Evolutionary conservation across 2,113 vertebrate species (phyloP).

Genomic region (Sula dactylatra): DNA sequence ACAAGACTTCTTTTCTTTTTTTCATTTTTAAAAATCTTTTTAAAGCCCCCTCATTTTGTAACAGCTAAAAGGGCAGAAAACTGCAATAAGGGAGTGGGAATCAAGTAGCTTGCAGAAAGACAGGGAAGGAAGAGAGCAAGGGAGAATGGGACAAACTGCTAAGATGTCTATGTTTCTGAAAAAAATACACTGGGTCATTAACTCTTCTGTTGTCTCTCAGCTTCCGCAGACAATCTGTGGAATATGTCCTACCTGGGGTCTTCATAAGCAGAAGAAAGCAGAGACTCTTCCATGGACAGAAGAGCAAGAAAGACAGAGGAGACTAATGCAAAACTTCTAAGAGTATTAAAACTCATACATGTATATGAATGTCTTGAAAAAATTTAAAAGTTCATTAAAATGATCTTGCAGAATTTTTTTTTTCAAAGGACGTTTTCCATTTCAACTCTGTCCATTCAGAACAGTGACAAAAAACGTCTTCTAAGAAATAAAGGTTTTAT

Average conservation of each 20-base stretch:
- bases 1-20: neutral
- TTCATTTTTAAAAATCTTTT: neutral
- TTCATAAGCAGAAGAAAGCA: neutral
- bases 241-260: neutral
- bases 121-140: neutral
- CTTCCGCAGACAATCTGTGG: neutral
- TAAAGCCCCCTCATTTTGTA: neutral
- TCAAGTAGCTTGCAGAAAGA: neutral
- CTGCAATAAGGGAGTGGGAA: neutral
- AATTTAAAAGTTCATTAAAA: neutral
- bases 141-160: neutral
- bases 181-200: neutral
- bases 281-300: neutral
- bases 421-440: neutral
- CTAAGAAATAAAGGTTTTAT: neutral
- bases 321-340: neutral
- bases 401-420: neutral
- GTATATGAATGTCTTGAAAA: neutral
- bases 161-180: neutral
- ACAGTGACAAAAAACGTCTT: neutral
- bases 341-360: neutral
- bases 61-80: neutral
- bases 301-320: neutral
- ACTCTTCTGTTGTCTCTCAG: neutral
- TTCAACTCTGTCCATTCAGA: neutral